Base-by-base conservation (phyloP, 2,113 vertebrate species). In the Pavo muticus region DNA sequence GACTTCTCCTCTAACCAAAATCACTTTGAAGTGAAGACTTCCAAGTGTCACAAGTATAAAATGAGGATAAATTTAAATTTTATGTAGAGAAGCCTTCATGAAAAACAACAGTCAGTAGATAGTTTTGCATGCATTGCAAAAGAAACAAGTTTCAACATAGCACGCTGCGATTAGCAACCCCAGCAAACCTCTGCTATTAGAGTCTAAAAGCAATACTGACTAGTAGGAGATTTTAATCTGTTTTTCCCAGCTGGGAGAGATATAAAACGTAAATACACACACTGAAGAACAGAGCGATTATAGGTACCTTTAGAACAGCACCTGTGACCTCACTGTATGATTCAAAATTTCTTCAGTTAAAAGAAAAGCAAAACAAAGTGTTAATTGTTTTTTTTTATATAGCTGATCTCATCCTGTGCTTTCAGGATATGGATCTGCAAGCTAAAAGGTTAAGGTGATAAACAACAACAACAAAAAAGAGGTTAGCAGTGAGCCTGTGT, bases 191-290 rank as follows among this genome's bases (percentile, higher is more conserved):
- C 52, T 86, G 57, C 83, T 81, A 68, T 81, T 81, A 81, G 39
- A 83, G 56, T 72, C 85, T 91, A 90, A 96, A 95, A 86, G 69
- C 61, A 91, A 88, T 69, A 88, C 79, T 7, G 8, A 94, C 82
- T 57, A n/a, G 73, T 9, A 88, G 69, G 65, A 90, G 95, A 95
- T 94, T 91, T 91, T 78, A 94, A 95, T 95, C 88, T 94, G 1
- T 81, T 91, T 94, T 84, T 93, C 92, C 79, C 90, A 93, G 0
- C 40, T 82, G 86, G 73, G 92, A 90, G 73, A 71, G 79, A 93
- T 65, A 75, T 35, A 86, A 93, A 96, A 91, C 68, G 81, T 89
- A 90, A 95, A 83, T 61, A 90, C 27, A 74, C 29, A 59, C 48
- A 45, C 17, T 3, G 42, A 59, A 80, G 79, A 84, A 72, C 30